Percentiles rank a stretch among this genome's conserved stretches.
Evolutionary conservation across 1,140 invertebrate genomes (phyloP).

Genomic region (silkworm (Bombyx mori)): ASM3026992v2 NC_085129.1:8204501-8205000

Average conservation of each 20-base stretch:
- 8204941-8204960: neutral
- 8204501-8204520: constrained; percentile 75
- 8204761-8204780: constrained; percentile 75
- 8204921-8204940: constrained; percentile 50
- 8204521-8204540: constrained; percentile 75
- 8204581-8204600: constrained; percentile 27
- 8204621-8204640: too few relatives aligned
- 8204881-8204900: constrained; percentile 29
- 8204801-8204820: constrained; percentile 70
- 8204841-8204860: constrained; percentile 32
- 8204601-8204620: too few relatives aligned
- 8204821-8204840: constrained; percentile 52
- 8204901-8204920: constrained; percentile 56
- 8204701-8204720: neutral
- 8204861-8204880: constrained; percentile 7
- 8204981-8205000: too few relatives aligned
- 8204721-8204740: too few relatives aligned
- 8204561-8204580: constrained; percentile 76
- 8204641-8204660: too few relatives aligned
- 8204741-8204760: constrained; percentile 20
- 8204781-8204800: constrained; percentile 75
- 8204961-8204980: too few relatives aligned
- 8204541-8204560: constrained; percentile 80
- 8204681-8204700: neutral
- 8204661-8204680: too few relatives aligned